phyloP scores from a whole-genome alignment of 2,888 invertebrate genomes.

The Xanthorhoe spadicearia region DNA sequence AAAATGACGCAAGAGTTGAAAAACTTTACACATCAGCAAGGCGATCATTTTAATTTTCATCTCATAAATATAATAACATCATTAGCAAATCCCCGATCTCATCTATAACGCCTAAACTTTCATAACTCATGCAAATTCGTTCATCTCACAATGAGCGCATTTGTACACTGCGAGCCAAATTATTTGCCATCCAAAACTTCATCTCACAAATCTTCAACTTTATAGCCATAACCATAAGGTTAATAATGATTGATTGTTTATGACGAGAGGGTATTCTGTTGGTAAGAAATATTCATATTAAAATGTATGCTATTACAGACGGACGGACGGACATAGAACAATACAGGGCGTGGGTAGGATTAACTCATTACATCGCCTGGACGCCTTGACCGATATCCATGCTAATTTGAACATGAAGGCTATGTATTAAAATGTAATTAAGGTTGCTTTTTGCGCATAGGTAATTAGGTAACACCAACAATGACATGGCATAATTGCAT shows the following conservation, averaged over 20 bases:
- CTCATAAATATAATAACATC: slow-evolving; percentile 35
- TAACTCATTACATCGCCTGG: slow-evolving; percentile 78
- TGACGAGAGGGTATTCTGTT: slow-evolving; percentile 31
- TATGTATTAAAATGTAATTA: slow-evolving; percentile 46
- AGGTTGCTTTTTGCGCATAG: slow-evolving; percentile 37
- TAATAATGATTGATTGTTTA: not conserved
- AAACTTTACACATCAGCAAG: slow-evolving; percentile 26
- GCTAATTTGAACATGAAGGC: slow-evolving; percentile 54
- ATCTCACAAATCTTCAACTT: slow-evolving; percentile 15
- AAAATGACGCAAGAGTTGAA: slow-evolving; percentile 24
- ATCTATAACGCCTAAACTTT: slow-evolving; percentile 74
- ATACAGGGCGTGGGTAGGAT: slow-evolving; percentile 79
- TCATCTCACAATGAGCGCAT: slow-evolving; percentile 79
- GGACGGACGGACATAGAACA: slow-evolving; percentile 78
- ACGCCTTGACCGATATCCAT: slow-evolving; percentile 82
- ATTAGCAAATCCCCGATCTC: slow-evolving; percentile 65
- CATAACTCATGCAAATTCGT: slow-evolving; percentile 81
- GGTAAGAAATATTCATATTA: slow-evolving; percentile 70
- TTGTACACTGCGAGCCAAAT: slow-evolving; percentile 53
- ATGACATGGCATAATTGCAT: slow-evolving; percentile 14
- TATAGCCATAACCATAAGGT: slow-evolving; percentile 26
- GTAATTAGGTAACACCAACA: slow-evolving; percentile 32
- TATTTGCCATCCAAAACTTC: slow-evolving; percentile 21
- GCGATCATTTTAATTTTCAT: slow-evolving; percentile 34
- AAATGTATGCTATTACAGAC: slow-evolving; percentile 66